phyloP scores from a whole-genome alignment of 2,888 invertebrate species.

The Drosophila imparisetae region DNA sequence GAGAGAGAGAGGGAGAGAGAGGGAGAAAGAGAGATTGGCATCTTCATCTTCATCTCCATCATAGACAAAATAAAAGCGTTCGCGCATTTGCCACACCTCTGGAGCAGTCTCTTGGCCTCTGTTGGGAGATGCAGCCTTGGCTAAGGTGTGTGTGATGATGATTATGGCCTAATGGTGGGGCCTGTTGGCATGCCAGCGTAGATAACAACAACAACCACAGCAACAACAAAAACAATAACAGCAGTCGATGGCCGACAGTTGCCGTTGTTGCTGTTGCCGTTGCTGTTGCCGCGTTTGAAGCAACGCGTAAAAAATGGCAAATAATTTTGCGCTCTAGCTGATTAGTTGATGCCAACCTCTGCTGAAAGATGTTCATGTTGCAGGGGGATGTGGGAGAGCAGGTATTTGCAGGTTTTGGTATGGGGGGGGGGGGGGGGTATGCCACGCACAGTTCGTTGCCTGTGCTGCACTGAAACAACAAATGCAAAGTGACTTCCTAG shows the following conservation, averaged over 20 bases:
- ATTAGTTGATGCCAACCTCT: slow-evolving; percentile 69
- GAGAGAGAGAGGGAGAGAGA: slow-evolving; percentile 4
- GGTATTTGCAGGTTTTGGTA: slow-evolving; percentile 1
- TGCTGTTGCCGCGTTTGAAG: slow-evolving; percentile 72
- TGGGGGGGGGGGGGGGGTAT: slow-evolving; percentile 7
- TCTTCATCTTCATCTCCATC: slow-evolving; percentile 28
- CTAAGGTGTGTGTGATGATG: slow-evolving; percentile 78
- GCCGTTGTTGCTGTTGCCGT: slow-evolving; percentile 42
- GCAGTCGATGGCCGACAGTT: slow-evolving; percentile 39
- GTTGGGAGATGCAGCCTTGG: slow-evolving; percentile 57
- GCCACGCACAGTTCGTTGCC: slow-evolving; percentile 30
- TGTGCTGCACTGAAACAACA: slow-evolving; percentile 13
- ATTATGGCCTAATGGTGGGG: slow-evolving; percentile 79
- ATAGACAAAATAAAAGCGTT: slow-evolving; percentile 58
- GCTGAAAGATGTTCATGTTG: not conserved
- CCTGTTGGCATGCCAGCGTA: slow-evolving; percentile 74
- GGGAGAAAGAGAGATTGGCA: slow-evolving; percentile 9
- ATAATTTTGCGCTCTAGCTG: slow-evolving; percentile 79
- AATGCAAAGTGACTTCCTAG: slow-evolving; percentile 20
- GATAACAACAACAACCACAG: slow-evolving; percentile 35
- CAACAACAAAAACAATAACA: slow-evolving; percentile 25
- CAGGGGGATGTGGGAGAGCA: not conserved
- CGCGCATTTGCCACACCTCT: slow-evolving; percentile 65
- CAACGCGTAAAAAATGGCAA: slow-evolving; percentile 79
- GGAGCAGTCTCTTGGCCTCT: slow-evolving; percentile 20